phyloP scores from a whole-genome alignment of 2,888 invertebrate species.

The Pachliopta kotzebuea region DNA sequence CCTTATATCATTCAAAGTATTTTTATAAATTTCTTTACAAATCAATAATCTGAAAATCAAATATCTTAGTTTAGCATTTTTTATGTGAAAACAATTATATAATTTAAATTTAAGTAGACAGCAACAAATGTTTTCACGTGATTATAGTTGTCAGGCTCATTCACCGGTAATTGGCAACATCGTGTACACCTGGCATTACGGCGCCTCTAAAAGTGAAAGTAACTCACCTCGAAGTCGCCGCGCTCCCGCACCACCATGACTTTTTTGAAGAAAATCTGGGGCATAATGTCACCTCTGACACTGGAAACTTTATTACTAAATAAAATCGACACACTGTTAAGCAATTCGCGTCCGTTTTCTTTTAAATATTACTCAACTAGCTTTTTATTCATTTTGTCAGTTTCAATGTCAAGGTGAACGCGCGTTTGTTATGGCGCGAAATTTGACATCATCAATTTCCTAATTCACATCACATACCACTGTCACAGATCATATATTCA shows the following conservation, averaged over 20 bases:
- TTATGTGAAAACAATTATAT: too few species aligned
- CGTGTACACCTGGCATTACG: constrained; percentile 22
- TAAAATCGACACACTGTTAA: constrained; percentile 20
- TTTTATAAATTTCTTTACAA: too few species aligned
- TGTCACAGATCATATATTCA: constrained; percentile 6
- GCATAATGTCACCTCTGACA: constrained; percentile 64
- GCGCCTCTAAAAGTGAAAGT: constrained; percentile 65
- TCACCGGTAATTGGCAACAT: neutral
- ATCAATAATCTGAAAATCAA: too few species aligned
- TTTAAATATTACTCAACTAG: constrained; percentile 26
- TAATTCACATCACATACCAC: constrained; percentile 3
- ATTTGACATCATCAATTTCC: constrained; percentile 21
- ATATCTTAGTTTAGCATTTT: too few species aligned
- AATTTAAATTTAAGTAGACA: too few species aligned
- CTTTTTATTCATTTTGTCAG: constrained; percentile 34
- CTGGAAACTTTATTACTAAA: constrained; percentile 29
- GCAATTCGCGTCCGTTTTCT: constrained; percentile 11
- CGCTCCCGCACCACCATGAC: constrained; percentile 75
- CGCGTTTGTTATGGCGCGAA: constrained; percentile 21
- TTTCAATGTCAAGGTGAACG: constrained; percentile 37
- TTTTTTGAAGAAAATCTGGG: constrained; percentile 79
- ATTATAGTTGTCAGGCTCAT: constrained; percentile 5
- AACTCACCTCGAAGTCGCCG: constrained; percentile 69
- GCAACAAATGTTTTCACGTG: too few species aligned
- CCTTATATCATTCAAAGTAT: too few species aligned